Base-by-base conservation (phyloP, 2,888 invertebrate genomes). In the Parelbella ahira region DNA sequence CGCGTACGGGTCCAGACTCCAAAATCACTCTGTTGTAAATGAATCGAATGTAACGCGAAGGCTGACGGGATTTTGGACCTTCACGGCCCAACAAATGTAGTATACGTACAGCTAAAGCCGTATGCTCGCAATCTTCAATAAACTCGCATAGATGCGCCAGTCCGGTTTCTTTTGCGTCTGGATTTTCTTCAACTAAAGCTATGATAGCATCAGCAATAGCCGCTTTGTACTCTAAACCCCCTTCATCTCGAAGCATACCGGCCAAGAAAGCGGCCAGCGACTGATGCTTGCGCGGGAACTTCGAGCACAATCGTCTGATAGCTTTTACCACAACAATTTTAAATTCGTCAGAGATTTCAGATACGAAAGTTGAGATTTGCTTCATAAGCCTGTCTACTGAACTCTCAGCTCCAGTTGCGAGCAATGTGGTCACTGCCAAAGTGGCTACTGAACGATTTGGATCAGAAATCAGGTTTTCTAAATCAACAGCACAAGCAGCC, bases 301-400 rank as follows among this genome's bases (percentile, higher is more conserved):
- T 99, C 27, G 95, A 91, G 64, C 97, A 97, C 1, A 98, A 83
- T 0, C 97, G 93, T 54, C 95, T 88, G 30, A 94, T 94, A 0
- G 94, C 98, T 74, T 97, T 95, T 0, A 99, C 98, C 0, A 99
- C 99, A 0, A 99, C 98, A 25, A 99, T 96, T 84, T 99, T 99
- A 71, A 99, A 99, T 82, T 99, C 99, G 74, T 99, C 99, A 0
- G 98, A 97, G 51, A 99, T 99, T 83, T 99, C 99, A 0, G 96
- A 96, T 25, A 99, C 98, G 72, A 99, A 99, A 4, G 96, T 94
- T 0, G 98, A 95, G 50, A 99, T 99, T 79, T 99, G 99, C 74
- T 99, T 99, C 99, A 99, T 99, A n/a, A 99, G 86, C 38, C 99
- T 91, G 68, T 99, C 99, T 0, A 99, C 97, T 0, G 98, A 98